Percentiles rank a stretch among this genome's conserved stretches.
These are phyloP conservation scores for Thereuonema tuberculata DNA, from an alignment of 1,140 invertebrate genomes.

Conservation along the genomic window DNA sequence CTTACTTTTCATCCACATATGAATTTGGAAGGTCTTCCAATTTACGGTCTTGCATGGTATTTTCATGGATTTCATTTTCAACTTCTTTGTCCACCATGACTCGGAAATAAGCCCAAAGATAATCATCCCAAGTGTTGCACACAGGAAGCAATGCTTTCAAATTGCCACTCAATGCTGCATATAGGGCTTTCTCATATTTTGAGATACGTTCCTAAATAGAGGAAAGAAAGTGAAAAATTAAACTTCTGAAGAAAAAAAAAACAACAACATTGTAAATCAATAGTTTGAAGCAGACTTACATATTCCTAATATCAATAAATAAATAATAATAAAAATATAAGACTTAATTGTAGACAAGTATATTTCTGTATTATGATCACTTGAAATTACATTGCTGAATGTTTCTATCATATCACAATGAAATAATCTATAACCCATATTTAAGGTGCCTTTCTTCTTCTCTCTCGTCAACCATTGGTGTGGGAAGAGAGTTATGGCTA, in stretches of 20 bases:
- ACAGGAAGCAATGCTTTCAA: slow-evolving; percentile 53
- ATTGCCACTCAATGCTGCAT: slow-evolving; percentile 71
- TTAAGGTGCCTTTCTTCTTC: too few relatives aligned
- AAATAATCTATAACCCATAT: too few relatives aligned
- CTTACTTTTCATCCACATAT: slow-evolving; percentile 60
- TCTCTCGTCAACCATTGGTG: too few relatives aligned
- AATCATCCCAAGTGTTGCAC: slow-evolving; percentile 71
- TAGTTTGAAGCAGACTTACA: background rate
- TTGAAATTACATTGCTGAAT: too few relatives aligned
- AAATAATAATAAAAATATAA: too few relatives aligned
- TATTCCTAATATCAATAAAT: too few relatives aligned
- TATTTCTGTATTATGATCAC: too few relatives aligned
- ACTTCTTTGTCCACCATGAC: slow-evolving; percentile 68
- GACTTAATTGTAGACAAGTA: too few relatives aligned
- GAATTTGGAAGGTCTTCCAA: slow-evolving; percentile 45
- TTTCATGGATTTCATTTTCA: slow-evolving; percentile 51
- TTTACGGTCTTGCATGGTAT: slow-evolving; percentile 21
- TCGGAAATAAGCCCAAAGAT: slow-evolving; percentile 75
- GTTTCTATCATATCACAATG: too few relatives aligned
- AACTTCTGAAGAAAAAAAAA: background rate
- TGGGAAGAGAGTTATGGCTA: too few relatives aligned
- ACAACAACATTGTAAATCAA: background rate
- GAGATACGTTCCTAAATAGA: slow-evolving; percentile 28
- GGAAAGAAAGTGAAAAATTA: slow-evolving; percentile 5
- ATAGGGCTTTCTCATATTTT: slow-evolving; percentile 41